Percentiles rank a stretch among this genome's conserved stretches.
Conservation (phyloP, 2,113 vertebrate genomes). For the Archilochus colubris region DNA sequence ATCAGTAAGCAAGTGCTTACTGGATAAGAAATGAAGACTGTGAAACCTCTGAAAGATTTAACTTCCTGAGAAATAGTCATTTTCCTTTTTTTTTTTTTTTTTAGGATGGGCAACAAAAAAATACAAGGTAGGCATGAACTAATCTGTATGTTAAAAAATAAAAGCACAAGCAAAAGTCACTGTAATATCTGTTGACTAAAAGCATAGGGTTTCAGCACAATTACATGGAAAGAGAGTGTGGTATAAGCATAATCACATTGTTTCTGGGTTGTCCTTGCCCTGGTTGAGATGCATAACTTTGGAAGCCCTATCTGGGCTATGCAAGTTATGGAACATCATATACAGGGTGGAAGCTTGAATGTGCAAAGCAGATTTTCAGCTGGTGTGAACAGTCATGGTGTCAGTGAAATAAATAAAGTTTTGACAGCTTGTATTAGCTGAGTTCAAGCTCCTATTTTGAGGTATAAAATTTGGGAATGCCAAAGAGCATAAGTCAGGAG, state of each 20-base stretch:
- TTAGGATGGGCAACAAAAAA: not conserved
- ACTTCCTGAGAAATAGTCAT: not conserved
- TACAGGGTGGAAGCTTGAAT: not conserved
- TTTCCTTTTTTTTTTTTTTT: not conserved
- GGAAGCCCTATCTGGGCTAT: not conserved
- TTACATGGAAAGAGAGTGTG: not conserved
- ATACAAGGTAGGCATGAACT: not conserved
- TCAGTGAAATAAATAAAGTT: not conserved
- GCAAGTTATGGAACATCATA: not conserved
- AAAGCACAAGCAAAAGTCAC: not conserved
- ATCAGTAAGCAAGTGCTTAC: not conserved
- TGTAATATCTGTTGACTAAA: not conserved
- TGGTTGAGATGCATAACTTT: not conserved
- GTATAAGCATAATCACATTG: not conserved
- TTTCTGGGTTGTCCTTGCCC: not conserved
- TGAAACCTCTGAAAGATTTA: not conserved
- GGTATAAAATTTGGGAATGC: not conserved
- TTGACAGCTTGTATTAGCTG: not conserved
- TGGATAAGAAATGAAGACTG: not conserved
- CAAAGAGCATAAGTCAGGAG: not conserved
- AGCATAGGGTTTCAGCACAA: not conserved
- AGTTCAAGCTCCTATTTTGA: not conserved
- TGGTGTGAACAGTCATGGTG: not conserved
- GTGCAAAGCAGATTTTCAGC: conserved; percentile 11
- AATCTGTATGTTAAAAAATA: not conserved